A percentile compares a stretch with the other conserved stretches of the same genome.
phyloP scores from a whole-genome alignment of 1,140 invertebrate genomes.

The Papilio polytes region DNA sequence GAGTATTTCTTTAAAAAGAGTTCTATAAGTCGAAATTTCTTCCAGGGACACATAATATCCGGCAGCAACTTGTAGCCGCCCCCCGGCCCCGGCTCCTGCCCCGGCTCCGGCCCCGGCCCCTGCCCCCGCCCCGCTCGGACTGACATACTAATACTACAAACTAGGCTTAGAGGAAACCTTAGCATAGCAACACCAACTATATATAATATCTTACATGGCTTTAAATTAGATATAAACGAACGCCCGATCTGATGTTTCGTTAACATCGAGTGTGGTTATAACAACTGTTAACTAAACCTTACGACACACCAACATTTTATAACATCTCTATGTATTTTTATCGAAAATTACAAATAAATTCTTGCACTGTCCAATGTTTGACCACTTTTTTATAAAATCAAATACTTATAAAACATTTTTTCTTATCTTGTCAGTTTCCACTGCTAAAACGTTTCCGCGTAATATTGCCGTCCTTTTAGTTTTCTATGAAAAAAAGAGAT shows the following conservation, averaged over 20 bases:
- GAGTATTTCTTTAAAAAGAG: too few relatives aligned
- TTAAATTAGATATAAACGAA: constrained; percentile 29
- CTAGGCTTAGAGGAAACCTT: neutral
- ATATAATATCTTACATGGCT: constrained; percentile 21
- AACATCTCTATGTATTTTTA: neutral
- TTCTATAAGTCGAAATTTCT: too few relatives aligned
- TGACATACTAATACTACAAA: constrained; percentile 28
- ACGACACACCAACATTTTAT: neutral
- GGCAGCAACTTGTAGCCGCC: neutral
- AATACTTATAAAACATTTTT: too few relatives aligned
- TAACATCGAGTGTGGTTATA: neutral
- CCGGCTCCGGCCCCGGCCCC: constrained; percentile 1
- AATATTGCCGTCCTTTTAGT: neutral
- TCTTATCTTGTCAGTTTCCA: neutral
- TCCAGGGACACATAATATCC: neutral
- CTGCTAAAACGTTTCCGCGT: neutral
- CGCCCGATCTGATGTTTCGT: neutral
- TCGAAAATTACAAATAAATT: neutral
- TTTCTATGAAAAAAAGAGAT: neutral
- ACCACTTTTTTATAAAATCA: neutral
- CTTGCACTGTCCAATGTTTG: neutral
- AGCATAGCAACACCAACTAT: constrained; percentile 25
- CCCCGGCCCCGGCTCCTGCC: neutral
- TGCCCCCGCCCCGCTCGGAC: neutral
- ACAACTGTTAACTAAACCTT: constrained; percentile 9